Evolutionary conservation across 1,140 invertebrate species (phyloP), one percentile per base, ranked within the genome.

Genomic region (Physella acuta): DNA sequence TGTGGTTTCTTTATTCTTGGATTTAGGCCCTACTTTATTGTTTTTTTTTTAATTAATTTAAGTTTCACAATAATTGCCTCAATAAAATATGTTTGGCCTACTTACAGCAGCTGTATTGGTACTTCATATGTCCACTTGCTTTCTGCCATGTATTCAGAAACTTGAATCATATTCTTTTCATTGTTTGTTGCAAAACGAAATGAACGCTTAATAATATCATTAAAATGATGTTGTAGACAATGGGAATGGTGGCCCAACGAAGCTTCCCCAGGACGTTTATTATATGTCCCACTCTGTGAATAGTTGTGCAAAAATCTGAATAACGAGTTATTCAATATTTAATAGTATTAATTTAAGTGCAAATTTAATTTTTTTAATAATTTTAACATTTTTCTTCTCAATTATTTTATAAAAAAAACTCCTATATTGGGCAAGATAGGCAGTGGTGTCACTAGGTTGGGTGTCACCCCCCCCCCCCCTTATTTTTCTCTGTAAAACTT

Each of bases 111-210:
- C 82, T 96, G 92, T 74, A 93, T 90, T 3, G 95, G 95, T 80
- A 97, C 90, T 37, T 89, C 85, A 76, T 93, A 96, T 76, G 93
- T 92, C 0, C 95, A 83, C 79, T 91, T 92, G 64, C 92, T 92
- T 82, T 98, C 95, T 0, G 93, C 91, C 92, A 98, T 94, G 68
- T 94, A 91, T 86, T 98, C 95, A 78, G 95, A 91, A 2, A 96
- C 93, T 66, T 92, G 92, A 53, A 97, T 94, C 83, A 96, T 93
- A 4, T 93, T 92, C 2, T 93, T 92, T 5, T 94, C 87, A 3
- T 92, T 92, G 0, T 94, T 95, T 3, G 81, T 80, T 82, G 96
- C 94, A 85, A 97, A 94, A 58, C 93, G 89, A 79, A 95, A 97
- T 0, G 94, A 94, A 73, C 91, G 89, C 71, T 93, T 88, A 69